Evolutionary conservation across 2,113 vertebrate species (phyloP).

Genomic region (Erinaceus europaeus): DNA sequence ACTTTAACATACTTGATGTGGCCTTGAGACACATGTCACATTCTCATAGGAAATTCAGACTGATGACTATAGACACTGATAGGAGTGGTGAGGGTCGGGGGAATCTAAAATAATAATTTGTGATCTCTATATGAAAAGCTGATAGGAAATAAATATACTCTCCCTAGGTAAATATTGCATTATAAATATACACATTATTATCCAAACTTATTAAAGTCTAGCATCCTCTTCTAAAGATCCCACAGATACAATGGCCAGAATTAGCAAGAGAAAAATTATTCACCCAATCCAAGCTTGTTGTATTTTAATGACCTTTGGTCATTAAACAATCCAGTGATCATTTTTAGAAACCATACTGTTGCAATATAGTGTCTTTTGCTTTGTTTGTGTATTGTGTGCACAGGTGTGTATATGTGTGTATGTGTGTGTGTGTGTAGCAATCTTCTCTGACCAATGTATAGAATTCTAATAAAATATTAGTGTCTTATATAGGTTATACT

Average conservation of each 20-base stretch:
- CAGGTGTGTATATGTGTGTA: neutral
- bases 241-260: neutral
- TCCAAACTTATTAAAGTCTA: neutral
- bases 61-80: neutral
- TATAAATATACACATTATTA: neutral
- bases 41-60: neutral
- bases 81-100: too few species aligned
- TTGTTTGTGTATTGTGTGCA: neutral
- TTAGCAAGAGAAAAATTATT: neutral
- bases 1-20: too few species aligned
- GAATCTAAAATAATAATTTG: too few species aligned
- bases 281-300: neutral
- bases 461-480: neutral
- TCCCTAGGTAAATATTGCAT: neutral
- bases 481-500: neutral
- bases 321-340: neutral
- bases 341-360: neutral
- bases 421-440: accelerated
- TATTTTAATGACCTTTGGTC: neutral
- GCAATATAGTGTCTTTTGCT: neutral
- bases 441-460: neutral
- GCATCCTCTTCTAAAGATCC: neutral
- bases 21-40: neutral
- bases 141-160: neutral
- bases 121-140: neutral